Evolutionary conservation across 2,113 vertebrate genomes (phyloP).

Genomic region (Thomomys bottae): DNA sequence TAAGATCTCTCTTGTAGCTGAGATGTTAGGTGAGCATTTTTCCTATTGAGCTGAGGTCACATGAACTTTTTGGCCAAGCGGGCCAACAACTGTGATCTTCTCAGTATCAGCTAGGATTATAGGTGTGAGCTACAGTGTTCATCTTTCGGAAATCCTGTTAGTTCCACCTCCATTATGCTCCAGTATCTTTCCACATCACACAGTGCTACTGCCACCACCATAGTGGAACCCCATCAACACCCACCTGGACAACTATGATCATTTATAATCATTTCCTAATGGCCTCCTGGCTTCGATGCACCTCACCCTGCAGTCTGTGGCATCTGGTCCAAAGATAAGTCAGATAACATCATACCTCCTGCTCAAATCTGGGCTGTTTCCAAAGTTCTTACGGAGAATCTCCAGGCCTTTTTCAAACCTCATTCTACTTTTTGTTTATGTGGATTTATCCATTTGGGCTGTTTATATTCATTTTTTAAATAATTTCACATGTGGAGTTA

Average conservation of each 20-base stretch:
- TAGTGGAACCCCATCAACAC: background rate
- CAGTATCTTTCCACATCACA: no score
- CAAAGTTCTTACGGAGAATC: background rate
- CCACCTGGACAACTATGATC: background rate
- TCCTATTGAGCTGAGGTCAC: no score
- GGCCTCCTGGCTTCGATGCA: background rate
- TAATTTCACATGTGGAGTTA: no score
- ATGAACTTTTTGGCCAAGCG: no score
- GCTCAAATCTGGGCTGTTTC: background rate
- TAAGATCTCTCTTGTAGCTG: no score
- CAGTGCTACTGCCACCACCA: background rate
- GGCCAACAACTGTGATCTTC: no score
- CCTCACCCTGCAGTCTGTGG: background rate
- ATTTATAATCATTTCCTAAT: background rate
- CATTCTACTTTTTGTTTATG: background rate
- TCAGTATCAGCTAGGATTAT: no score
- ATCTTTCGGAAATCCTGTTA: background rate
- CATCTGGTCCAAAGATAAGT: background rate
- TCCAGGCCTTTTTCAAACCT: background rate
- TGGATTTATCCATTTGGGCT: no score
- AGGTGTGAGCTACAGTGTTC: no score
- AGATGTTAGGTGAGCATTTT: no score
- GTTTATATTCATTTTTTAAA: background rate
- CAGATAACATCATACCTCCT: background rate
- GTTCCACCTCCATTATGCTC: accelerated